A percentile compares a stretch with the other conserved stretches of the same genome.
These are phyloP conservation scores for Alviniconcha marisindica DNA, from an alignment of 1,140 invertebrate genomes.

Conservation along the genomic window DNA sequence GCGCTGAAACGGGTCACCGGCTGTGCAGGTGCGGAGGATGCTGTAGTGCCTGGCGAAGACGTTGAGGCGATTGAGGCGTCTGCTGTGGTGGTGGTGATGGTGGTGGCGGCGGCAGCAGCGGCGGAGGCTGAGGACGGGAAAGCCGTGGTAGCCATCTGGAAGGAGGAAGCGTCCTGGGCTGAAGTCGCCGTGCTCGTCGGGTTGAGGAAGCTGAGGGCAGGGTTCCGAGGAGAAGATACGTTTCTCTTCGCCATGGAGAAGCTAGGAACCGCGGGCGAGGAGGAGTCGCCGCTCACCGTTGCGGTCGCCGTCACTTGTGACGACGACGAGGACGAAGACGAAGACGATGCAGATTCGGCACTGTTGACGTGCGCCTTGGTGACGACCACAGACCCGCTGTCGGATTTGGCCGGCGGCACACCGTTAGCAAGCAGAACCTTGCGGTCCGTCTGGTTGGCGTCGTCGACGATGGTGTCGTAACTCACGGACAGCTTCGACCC, in stretches of 20 bases:
- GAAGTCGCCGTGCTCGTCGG: not conserved
- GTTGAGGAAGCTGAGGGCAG: not conserved
- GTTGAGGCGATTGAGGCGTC: not conserved
- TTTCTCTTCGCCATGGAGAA: slow-evolving; percentile 7
- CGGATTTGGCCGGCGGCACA: not conserved
- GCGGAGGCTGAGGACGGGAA: not conserved
- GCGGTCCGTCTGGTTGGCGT: not conserved
- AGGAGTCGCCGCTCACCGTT: not conserved
- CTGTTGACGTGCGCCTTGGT: not conserved
- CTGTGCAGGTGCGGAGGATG: not conserved
- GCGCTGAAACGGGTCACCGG: slow-evolving; percentile 27
- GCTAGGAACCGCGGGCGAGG: not conserved
- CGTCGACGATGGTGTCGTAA: not conserved
- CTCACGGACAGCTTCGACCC: too few relatives aligned
- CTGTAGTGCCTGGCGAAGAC: not conserved
- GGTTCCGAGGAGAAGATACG: not conserved
- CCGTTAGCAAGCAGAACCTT: not conserved
- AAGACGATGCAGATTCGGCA: too few relatives aligned
- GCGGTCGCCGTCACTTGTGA: not conserved
- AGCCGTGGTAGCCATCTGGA: not conserved
- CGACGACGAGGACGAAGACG: not conserved
- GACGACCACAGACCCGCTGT: not conserved
- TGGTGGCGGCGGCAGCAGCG: not conserved
- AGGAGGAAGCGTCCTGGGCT: not conserved
- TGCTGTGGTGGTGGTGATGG: not conserved